Conservation (phyloP, 2,113 vertebrate genomes). For the Myotis yumanensis region DNA sequence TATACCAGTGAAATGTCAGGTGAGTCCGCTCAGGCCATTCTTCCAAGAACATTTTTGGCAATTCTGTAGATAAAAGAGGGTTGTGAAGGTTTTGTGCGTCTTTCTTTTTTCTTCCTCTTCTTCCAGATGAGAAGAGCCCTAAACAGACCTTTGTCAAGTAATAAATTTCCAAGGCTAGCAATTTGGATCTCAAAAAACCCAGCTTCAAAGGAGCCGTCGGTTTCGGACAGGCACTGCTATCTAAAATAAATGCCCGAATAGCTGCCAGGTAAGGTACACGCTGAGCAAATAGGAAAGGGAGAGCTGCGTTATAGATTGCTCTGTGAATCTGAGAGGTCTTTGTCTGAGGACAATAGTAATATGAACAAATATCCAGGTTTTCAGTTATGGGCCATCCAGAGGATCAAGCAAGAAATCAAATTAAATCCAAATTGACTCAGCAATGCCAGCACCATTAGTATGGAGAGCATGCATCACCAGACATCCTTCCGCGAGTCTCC, state of each 20-base stretch:
- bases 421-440: conserved; percentile 67
- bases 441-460: not conserved
- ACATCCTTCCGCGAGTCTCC: not conserved
- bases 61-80: conserved; percentile 70
- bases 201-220: conserved; percentile 67
- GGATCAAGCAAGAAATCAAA: conserved; percentile 63
- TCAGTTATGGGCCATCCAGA: conserved; percentile 48
- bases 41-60: conserved; percentile 57
- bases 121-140: conserved; percentile 68
- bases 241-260: conserved; percentile 71
- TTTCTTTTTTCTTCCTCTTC: conserved; percentile 43
- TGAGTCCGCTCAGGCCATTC: conserved; percentile 11
- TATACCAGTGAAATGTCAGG: conserved; percentile 47
- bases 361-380: conserved; percentile 68
- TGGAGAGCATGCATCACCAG: not conserved
- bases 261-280: conserved; percentile 59
- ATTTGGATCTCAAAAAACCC: conserved; percentile 75
- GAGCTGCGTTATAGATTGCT: conserved; percentile 38
- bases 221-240: conserved; percentile 46
- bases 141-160: conserved; percentile 62
- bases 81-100: conserved; percentile 62
- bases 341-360: conserved; percentile 73
- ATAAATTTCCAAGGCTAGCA: conserved; percentile 70
- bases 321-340: conserved; percentile 67
- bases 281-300: conserved; percentile 53